Evolutionary conservation across 1,140 invertebrate species (phyloP).

Genomic region (Bilobella aurantiaca): DNA sequence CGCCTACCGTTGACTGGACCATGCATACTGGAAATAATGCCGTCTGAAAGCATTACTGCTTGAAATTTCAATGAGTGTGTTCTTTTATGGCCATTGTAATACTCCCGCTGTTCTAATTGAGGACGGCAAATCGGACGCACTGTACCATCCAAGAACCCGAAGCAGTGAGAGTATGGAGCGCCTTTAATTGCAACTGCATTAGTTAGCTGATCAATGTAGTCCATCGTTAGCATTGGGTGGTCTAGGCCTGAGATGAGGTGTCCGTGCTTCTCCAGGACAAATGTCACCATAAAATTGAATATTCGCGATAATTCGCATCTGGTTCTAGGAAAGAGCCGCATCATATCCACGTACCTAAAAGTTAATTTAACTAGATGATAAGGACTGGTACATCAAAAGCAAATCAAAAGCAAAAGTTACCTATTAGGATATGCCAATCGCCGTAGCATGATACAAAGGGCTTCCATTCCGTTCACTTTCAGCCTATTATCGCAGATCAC

Average conservation of each 20-base stretch:
- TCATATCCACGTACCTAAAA: not conserved
- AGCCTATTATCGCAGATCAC: too few species aligned
- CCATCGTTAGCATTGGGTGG: not conserved
- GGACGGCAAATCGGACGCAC: not conserved
- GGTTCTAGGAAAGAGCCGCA: not conserved
- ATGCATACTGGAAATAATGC: not conserved
- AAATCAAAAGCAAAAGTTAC: too few species aligned
- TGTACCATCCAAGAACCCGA: not conserved
- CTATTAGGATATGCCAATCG: not conserved
- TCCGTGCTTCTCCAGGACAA: not conserved
- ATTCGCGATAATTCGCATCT: not conserved
- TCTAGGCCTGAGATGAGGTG: too few species aligned
- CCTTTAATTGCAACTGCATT: not conserved
- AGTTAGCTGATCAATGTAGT: not conserved
- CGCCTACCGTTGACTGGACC: not conserved
- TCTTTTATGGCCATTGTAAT: not conserved
- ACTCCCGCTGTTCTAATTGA: not conserved
- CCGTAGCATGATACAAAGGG: not conserved
- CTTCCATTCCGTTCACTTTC: not conserved
- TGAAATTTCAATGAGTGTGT: not conserved
- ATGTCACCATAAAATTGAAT: not conserved
- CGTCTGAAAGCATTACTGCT: not conserved
- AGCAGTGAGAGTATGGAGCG: not conserved
- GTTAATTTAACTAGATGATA: not conserved
- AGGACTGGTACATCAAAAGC: too few species aligned